phyloP scores from a whole-genome alignment of 2,888 invertebrate species.

The Calephelis perditalis region DNA sequence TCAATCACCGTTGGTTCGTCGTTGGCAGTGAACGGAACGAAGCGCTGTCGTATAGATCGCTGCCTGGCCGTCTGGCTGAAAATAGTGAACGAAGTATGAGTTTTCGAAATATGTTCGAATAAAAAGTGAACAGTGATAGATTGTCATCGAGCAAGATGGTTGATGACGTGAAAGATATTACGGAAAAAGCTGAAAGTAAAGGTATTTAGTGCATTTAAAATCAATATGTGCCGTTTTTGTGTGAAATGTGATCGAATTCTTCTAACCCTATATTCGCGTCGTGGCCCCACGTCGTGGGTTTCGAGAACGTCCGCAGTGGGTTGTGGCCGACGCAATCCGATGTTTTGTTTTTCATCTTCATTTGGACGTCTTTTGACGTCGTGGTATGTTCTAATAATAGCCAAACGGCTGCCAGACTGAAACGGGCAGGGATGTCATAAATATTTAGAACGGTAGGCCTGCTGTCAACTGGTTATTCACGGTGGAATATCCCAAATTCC shows the following conservation, averaged over 20 bases:
- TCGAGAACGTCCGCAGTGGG: slow-evolving; percentile 68
- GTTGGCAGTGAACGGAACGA: slow-evolving; percentile 74
- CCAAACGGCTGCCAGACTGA: slow-evolving; percentile 60
- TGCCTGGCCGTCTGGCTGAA: slow-evolving; percentile 70
- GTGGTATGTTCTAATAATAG: slow-evolving; percentile 75
- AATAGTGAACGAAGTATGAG: slow-evolving; percentile 77
- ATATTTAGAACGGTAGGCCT: slow-evolving; percentile 35
- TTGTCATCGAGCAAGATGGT: slow-evolving; percentile 77
- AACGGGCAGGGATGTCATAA: slow-evolving; percentile 54
- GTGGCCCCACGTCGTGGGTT: slow-evolving; percentile 75
- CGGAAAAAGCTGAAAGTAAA: slow-evolving; percentile 75
- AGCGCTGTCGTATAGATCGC: slow-evolving; percentile 74
- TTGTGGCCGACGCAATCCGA: slow-evolving; percentile 54
- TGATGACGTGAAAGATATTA: slow-evolving; percentile 75
- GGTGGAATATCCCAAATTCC: slow-evolving; percentile 32
- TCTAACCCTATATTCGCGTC: slow-evolving; percentile 74
- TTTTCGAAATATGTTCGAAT: slow-evolving; percentile 77
- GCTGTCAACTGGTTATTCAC: slow-evolving; percentile 33
- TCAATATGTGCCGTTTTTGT: slow-evolving; percentile 66
- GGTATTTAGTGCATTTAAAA: slow-evolving; percentile 70
- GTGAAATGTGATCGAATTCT: slow-evolving; percentile 68
- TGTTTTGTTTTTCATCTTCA: slow-evolving; percentile 73
- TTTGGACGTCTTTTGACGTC: slow-evolving; percentile 69
- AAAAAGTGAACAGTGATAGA: slow-evolving; percentile 75
- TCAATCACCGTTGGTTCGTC: slow-evolving; percentile 45